A percentile compares a stretch with the other conserved stretches of the same genome.
Conservation (phyloP, 2,888 invertebrate genomes). For the Heliconius aoede region DNA sequence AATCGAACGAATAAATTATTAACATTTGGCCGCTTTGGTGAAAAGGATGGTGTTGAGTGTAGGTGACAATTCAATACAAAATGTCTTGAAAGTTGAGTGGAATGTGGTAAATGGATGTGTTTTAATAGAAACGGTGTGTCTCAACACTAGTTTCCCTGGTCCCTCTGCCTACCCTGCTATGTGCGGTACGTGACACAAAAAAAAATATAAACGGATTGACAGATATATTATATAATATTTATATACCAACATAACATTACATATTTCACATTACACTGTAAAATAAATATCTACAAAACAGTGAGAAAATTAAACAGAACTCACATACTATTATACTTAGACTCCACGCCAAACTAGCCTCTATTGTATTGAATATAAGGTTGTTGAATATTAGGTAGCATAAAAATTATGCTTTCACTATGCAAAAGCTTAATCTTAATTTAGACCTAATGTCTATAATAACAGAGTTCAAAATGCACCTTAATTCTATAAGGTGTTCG, state of each 20-base stretch:
- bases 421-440: not conserved
- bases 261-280: not conserved
- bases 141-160: no score
- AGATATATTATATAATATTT: no score
- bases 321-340: not conserved
- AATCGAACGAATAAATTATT: no score
- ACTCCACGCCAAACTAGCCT: conserved; percentile 15
- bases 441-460: not conserved
- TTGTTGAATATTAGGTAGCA: not conserved
- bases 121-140: no score
- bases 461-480: conserved; percentile 18
- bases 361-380: accelerated
- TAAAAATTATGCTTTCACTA: not conserved
- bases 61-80: no score
- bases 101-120: no score
- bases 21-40: no score
- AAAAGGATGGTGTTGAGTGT: no score
- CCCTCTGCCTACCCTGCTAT: no score
- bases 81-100: no score
- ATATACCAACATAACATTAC: no score
- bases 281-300: conserved; percentile 47
- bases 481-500: conserved; percentile 1
- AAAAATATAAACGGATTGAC: not conserved
- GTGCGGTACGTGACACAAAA: not conserved
- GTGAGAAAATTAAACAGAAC: conserved; percentile 36